A percentile compares a stretch with the other conserved stretches of the same genome.
These are phyloP conservation scores for Peromyscus polionotus DNA, from an alignment of 2,113 vertebrate species.

Conservation along the genomic window DNA sequence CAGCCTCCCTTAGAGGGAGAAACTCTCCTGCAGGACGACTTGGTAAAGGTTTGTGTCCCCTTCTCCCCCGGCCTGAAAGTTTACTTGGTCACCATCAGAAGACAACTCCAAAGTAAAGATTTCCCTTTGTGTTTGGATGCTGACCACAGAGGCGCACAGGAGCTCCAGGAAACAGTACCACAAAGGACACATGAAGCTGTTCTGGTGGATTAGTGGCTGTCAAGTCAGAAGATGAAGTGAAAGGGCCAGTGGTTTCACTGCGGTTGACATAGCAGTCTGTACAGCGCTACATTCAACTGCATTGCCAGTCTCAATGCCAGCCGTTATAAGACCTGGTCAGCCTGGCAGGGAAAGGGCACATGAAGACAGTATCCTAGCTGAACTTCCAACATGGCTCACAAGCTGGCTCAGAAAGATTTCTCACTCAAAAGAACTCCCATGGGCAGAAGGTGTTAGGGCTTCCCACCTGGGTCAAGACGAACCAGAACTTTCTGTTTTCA, in stretches of 20 bases:
- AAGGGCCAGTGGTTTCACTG: too few species aligned
- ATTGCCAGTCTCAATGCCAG: rapidly evolving
- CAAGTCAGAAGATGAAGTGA: background rate
- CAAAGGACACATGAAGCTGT: background rate
- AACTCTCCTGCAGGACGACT: background rate
- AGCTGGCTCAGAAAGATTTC: background rate
- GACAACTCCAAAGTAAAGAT: background rate
- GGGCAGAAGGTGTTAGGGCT: background rate
- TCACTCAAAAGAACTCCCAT: background rate
- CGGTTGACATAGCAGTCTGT: background rate
- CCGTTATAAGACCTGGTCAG: background rate
- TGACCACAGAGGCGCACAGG: background rate
- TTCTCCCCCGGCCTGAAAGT: background rate
- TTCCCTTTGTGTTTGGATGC: background rate
- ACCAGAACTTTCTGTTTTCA: background rate
- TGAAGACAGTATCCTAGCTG: background rate
- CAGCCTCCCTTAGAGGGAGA: background rate
- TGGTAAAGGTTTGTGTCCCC: background rate
- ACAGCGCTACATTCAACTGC: rapidly evolving
- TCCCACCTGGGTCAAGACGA: background rate
- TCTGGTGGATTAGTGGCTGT: background rate
- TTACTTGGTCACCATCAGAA: background rate
- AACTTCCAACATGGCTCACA: background rate
- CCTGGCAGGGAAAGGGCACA: background rate
- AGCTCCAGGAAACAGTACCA: background rate